These are phyloP conservation scores for Bradypodion pumilum DNA, from an alignment of 2,797 vertebrate species.

Conservation along the genomic window DNA sequence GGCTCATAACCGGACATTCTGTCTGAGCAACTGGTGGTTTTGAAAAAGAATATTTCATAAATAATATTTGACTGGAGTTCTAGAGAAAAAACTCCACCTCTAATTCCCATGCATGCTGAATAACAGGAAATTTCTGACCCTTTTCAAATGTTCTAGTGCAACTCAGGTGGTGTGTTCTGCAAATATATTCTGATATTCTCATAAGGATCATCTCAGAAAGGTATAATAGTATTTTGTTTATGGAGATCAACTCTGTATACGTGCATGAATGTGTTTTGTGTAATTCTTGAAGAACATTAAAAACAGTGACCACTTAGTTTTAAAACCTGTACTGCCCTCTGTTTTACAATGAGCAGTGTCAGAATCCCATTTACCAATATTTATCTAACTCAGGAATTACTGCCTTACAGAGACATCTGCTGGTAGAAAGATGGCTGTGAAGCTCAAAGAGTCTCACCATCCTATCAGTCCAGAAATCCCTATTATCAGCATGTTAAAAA, in stretches of 20 bases:
- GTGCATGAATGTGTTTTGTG: neutral
- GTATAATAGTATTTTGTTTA: neutral
- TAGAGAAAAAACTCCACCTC: neutral
- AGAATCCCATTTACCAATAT: slow-evolving; percentile 52
- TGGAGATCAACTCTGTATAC: accelerated
- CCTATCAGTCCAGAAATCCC: neutral
- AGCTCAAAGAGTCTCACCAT: slow-evolving; percentile 1
- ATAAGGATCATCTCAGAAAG: accelerated
- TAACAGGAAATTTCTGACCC: accelerated
- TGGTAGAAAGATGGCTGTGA: slow-evolving; percentile 52
- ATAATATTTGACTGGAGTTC: neutral
- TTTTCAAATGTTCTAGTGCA: accelerated
- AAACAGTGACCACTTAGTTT: slow-evolving; percentile 10
- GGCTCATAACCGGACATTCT: neutral
- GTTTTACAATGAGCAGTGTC: neutral
- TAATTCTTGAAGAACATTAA: accelerated
- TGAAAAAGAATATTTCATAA: neutral
- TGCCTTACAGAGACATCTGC: slow-evolving; percentile 75
- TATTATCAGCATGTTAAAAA: slow-evolving; percentile 24
- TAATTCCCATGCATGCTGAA: neutral
- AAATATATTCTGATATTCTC: accelerated
- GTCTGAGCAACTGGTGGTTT: neutral
- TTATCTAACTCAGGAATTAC: slow-evolving; percentile 38
- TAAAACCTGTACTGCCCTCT: slow-evolving; percentile 19
- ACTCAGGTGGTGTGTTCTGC: accelerated